Evolutionary conservation across 2,113 vertebrate species (phyloP).

Genomic region (Marmota monax): DNA sequence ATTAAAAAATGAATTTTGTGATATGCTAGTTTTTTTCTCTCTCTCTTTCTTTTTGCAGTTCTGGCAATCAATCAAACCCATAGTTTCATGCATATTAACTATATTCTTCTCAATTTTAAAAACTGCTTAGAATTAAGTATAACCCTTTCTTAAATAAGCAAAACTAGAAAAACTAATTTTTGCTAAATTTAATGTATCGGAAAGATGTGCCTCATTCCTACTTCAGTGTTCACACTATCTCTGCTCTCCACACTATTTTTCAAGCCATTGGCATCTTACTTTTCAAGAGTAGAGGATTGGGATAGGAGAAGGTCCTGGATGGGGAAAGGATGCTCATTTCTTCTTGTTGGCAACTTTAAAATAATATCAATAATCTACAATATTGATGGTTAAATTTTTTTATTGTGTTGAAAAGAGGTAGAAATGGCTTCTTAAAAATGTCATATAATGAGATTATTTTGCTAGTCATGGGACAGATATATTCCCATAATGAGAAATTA

Average conservation of each 20-base stretch:
- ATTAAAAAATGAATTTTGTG: constrained; percentile 28
- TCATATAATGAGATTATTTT: neutral
- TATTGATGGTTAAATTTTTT: neutral
- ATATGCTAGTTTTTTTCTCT: neutral
- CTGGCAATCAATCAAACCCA: neutral
- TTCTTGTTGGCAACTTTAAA: neutral
- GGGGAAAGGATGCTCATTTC: neutral
- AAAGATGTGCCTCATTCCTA: neutral
- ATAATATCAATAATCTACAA: neutral
- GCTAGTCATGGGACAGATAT: neutral
- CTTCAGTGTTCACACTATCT: neutral
- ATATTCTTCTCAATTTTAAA: neutral
- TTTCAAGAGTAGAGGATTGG: neutral
- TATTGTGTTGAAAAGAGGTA: neutral
- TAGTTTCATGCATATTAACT: neutral
- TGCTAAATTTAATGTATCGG: neutral
- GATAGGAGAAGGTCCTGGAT: neutral
- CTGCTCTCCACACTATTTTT: neutral
- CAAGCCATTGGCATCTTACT: neutral
- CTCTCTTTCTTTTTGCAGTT: too few relatives aligned
- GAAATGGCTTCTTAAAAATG: constrained; percentile 17
- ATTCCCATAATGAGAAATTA: neutral
- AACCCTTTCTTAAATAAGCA: neutral
- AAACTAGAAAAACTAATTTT: constrained; percentile 31
- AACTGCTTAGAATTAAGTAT: neutral